Evolutionary conservation across 2,888 invertebrate genomes (phyloP), one percentile per base, ranked within the genome.

Genomic region (Himalopsyche japonica): DNA sequence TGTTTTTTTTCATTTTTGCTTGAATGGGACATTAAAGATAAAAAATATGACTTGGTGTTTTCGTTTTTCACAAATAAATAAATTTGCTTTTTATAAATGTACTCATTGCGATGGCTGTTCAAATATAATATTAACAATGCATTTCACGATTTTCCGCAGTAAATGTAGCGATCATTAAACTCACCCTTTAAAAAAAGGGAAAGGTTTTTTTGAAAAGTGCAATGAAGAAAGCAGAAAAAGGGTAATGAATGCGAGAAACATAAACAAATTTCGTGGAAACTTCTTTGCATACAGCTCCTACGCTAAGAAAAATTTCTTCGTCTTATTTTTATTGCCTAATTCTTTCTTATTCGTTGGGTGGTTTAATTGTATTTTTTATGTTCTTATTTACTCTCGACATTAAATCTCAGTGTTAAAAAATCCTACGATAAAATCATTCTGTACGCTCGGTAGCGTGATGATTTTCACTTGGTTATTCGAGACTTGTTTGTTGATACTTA

Each of bases 241-340:
- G 37, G 84, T 84, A 84, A 84, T 84, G 84, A 86, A 84, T 81
- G 86, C 79, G 77, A 82, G 43, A 79, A 76, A 43, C 82, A 84
- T 86, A 86, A 86, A 86, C 82, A 84, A 84, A 84, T 84, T 86
- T 80, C 70, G 76, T 77, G 81, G 76, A 79, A 82, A 85, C 78
- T 70, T 83, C 57, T 57, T 57, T 57, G 57, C 57, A 57, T 57
- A 57, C 20, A 57, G 24, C 57, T 57, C 57, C 57, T 10, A 24
- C 20, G 57, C 57, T 84, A 48, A 30, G 80, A 20, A 24, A 49
- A 70, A 81, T 76, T 76, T 79, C 81, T 70, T 81, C 79, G 81
- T 79, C 83, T 43, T 80, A 80, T 64, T 85, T 85, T 82, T 78
- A 85, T 80, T 79, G 76, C 81, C 48, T 79, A 83, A 81, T 85